Evolutionary conservation across 2,113 vertebrate species (phyloP).

Genomic region (Holacanthus passer): DNA sequence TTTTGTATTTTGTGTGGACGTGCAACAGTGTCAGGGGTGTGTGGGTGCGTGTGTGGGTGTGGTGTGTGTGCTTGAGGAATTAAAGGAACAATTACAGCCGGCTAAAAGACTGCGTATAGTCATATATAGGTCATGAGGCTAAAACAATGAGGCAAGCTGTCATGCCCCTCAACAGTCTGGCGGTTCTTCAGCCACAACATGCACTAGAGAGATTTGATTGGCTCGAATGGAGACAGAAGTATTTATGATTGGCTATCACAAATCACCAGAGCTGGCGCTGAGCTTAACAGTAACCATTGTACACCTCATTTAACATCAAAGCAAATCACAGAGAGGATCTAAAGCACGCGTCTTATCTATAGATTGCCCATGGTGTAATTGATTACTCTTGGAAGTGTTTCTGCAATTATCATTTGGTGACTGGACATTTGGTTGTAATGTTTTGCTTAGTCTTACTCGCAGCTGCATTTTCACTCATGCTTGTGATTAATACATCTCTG

Average conservation of each 20-base stretch:
- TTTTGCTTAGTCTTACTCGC: neutral
- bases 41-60: slow-evolving; percentile 16
- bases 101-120: slow-evolving; percentile 24
- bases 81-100: slow-evolving; percentile 47
- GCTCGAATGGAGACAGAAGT: slow-evolving; percentile 38
- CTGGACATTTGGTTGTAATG: neutral
- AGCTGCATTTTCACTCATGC: neutral
- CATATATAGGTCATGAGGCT: slow-evolving; percentile 80
- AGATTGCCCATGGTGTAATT: neutral
- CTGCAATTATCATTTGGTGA: neutral
- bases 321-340: slow-evolving; percentile 25
- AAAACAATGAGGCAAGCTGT: slow-evolving; percentile 79
- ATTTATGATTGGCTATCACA: slow-evolving; percentile 62
- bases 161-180: slow-evolving; percentile 47
- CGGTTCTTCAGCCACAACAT: slow-evolving; percentile 50
- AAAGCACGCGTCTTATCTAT: neutral
- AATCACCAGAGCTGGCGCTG: slow-evolving; percentile 61
- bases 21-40: neutral
- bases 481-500: neutral
- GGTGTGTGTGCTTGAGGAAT: slow-evolving; percentile 40
- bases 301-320: slow-evolving; percentile 11
- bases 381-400: neutral
- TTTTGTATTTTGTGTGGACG: neutral
- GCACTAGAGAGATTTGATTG: slow-evolving; percentile 52
- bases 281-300: neutral